A percentile compares a stretch with the other conserved stretches of the same genome.
phyloP scores from a whole-genome alignment of 2,888 invertebrate genomes.

The Tortrix viridana region DNA sequence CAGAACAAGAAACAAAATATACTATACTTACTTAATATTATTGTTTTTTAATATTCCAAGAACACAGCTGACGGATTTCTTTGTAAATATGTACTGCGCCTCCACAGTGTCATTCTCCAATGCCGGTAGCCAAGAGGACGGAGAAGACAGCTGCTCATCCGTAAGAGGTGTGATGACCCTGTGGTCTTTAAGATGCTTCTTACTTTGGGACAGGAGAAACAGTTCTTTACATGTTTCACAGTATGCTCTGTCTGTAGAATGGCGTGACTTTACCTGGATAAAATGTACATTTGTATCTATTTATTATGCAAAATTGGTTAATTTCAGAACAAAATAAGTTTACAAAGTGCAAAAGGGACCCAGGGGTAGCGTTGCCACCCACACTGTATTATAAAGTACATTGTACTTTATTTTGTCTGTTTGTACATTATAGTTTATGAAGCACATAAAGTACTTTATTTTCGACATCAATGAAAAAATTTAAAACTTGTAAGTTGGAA shows the following conservation, averaged over 20 bases:
- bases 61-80: conserved; percentile 86
- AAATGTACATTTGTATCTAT: background rate
- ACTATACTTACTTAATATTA: conserved; percentile 81
- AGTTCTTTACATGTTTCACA: conserved; percentile 87
- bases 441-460: too few species aligned
- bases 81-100: conserved; percentile 94
- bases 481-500: too few species aligned
- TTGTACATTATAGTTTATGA: too few species aligned
- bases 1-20: background rate
- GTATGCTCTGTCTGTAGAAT: conserved; percentile 81
- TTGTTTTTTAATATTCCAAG: conserved; percentile 84
- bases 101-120: conserved; percentile 90
- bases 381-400: too few species aligned
- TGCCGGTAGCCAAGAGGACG: conserved; percentile 88
- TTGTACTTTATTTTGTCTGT: too few species aligned
- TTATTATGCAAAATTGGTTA: too few species aligned
- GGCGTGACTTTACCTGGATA: conserved; percentile 70
- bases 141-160: conserved; percentile 84
- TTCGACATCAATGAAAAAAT: too few species aligned
- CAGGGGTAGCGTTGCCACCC: too few species aligned
- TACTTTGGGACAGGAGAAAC: conserved; percentile 62
- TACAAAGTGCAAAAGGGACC: too few species aligned
- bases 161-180: conserved; percentile 78
- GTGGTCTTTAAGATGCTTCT: conserved; percentile 84
- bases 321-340: too few species aligned